Conservation (phyloP, 2,888 invertebrate genomes). For the Cacoxenus indagator region DNA sequence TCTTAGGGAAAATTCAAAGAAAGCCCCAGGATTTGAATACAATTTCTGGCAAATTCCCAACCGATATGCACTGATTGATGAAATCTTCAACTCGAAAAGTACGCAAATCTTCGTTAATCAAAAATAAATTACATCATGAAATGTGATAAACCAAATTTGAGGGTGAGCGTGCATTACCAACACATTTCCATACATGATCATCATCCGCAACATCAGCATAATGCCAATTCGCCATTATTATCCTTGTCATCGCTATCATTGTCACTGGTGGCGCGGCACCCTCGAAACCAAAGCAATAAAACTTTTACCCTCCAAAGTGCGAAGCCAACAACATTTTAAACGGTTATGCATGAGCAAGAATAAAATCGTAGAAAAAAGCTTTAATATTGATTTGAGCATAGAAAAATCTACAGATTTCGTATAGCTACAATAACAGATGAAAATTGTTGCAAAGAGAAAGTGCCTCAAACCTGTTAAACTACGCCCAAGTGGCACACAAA, state of each 20-base stretch:
- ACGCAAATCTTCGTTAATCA: conserved; percentile 11
- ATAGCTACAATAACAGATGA: not conserved
- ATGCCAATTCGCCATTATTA: not conserved
- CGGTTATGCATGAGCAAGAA: not conserved
- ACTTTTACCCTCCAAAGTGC: not conserved
- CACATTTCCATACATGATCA: conserved; percentile 13
- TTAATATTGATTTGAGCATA: conserved; percentile 22
- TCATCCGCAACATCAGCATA: not conserved
- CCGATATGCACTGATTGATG: not conserved
- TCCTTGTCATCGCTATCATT: not conserved
- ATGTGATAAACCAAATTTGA: conserved; percentile 10
- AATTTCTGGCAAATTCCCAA: not conserved
- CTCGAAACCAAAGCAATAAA: conserved; percentile 9
- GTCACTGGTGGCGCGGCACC: not conserved
- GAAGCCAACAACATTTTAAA: not conserved
- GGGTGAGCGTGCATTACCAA: not conserved
- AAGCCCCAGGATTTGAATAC: not conserved
- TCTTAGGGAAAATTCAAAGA: not conserved
- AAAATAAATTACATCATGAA: conserved; percentile 5
- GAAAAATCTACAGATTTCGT: not conserved
- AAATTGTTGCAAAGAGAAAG: conserved; percentile 4
- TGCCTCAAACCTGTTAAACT: not conserved
- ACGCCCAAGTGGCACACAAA: not conserved
- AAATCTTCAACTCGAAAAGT: not conserved
- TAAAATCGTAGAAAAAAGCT: not conserved